Base-by-base conservation (phyloP, 1,140 invertebrate species). In the Venustaconcha ellipsiformis region DNA sequence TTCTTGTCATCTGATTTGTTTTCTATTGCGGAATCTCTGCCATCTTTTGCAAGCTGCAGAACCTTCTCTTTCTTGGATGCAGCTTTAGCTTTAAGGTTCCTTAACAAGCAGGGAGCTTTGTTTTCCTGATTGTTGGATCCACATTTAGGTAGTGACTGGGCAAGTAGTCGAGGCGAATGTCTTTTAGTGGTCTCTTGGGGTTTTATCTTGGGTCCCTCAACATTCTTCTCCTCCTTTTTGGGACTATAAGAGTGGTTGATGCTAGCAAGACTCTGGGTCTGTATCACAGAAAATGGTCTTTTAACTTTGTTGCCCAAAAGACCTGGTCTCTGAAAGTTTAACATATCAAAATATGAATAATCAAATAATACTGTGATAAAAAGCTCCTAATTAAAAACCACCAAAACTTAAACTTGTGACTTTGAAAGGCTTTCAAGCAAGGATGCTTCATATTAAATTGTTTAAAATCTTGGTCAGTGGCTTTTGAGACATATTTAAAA, bases 191-290 rank as follows among this genome's bases (percentile, higher is more conserved):
- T 11, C 5, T 8, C 37, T 48, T 48, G 37, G 6, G 37, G 37
- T 48, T 48, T 48, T 48, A 48, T 48, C 11, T 48, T 48, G 37
- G 37, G 37, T 48, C 37, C 11, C 6, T 48, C 6, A 48, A 48
- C 37, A 48, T 57, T 59, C 71, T 77, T 78, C 23, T 74, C 59
- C n/a, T 77, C 76, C 30, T 80, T 71, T 20, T 74, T 70, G 55
- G 83, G 82, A 72, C 78, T 83, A 78, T 84, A 86, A 55, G 69
- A 76, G 14, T 80, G 71, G 17, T 77, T 70, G 57, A 85, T 83
- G 57, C 70, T 80, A 18, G 80, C 76, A 17, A 86, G 70, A 23
- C 82, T 82, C 57, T 78, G 68, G 15, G 84, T 84, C 56, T 83
- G 83, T 18, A 86, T 63, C 5, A 86, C 78, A 58, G 78, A 78